Percentiles rank a stretch among this genome's conserved stretches.
phyloP scores from a whole-genome alignment of 2,888 invertebrate species.

The Lasiommata megera region DNA sequence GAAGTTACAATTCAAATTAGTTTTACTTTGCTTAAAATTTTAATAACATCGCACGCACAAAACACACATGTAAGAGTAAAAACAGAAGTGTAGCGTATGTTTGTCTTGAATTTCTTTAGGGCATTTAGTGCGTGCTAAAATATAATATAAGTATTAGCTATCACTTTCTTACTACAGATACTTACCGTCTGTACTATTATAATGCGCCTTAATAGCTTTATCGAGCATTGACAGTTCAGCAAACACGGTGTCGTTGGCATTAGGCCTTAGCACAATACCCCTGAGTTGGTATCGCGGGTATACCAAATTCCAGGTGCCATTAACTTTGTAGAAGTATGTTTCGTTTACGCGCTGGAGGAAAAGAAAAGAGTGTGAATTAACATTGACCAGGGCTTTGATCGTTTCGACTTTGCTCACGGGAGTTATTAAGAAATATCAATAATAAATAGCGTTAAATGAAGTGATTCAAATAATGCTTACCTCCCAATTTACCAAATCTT shows the following conservation, averaged over 20 bases:
- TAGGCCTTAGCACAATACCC: conserved; percentile 51
- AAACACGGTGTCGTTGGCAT: conserved; percentile 63
- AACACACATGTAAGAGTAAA: too few species aligned
- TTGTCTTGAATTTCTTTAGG: too few species aligned
- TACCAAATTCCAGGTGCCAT: conserved; percentile 85
- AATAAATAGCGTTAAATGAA: too few species aligned
- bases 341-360: conserved; percentile 77
- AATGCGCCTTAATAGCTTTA: conserved; percentile 62
- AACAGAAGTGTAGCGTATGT: too few species aligned
- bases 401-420: too few species aligned
- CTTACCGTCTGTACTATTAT: conserved; percentile 70
- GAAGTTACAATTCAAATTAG: too few species aligned
- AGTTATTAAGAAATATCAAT: too few species aligned
- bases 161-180: too few species aligned
- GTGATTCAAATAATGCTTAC: conserved; percentile 47
- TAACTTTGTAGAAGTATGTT: conserved; percentile 84
- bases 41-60: too few species aligned
- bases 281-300: conserved; percentile 60
- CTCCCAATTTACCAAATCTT: conserved; percentile 84
- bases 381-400: not conserved
- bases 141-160: too few species aligned
- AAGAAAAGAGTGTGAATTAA: not conserved
- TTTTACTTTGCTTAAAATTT: too few species aligned
- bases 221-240: conserved; percentile 63
- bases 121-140: too few species aligned